Base-by-base conservation (phyloP, 2,113 vertebrate genomes). In the Holacanthus passer region DNA sequence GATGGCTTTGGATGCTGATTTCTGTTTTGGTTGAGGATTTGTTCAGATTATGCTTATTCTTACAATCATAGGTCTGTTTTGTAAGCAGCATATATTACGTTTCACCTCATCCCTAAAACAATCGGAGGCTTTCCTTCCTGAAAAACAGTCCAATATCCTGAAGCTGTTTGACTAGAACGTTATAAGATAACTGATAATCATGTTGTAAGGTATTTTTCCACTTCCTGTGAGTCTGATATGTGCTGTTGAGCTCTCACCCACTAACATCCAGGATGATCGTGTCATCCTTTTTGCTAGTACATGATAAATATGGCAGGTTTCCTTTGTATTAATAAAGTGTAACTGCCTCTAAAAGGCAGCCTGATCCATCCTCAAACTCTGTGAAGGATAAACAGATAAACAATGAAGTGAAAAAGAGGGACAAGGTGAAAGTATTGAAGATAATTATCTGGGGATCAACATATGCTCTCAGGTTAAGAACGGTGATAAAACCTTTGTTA, bases 171-270 rank as follows among this genome's bases (percentile, higher is more conserved):
- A 62, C 59, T 50, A 55, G 50, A 71, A 35, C 47, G n/a, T 76
- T 47, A n/a, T 77, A 29, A 69, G 62, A 24, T n/a, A 75, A 47
- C 22, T 39, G 74, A 82, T 85, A 53, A 77, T 65, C 43, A 56
- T 7, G 19, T 43, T 77, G 35, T 73, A 70, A 39, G 12, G 13
- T 81, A 19, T 77, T 73, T 56, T 53, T 10, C 22, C 11, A 55
- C 41, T 68, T 53, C n/a, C 71, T 60, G 35, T 29, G 12, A 12
- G 35, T 63, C 50, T 77, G 8, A 48, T 35, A 17, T 43, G 52
- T 20, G 35, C 68, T 71, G 6, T n/a, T 37, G 16, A 37, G 17
- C 52, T 45, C 10, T 50, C 27, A 20, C 9, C 22, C 5, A 9
- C 55, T 59, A 56, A 60, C 29, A 20, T 35, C 22, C 29, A 32